Evolutionary conservation across 2,888 invertebrate species (phyloP), one percentile per base, ranked within the genome.

Genomic region (Biston stratarius): DNA sequence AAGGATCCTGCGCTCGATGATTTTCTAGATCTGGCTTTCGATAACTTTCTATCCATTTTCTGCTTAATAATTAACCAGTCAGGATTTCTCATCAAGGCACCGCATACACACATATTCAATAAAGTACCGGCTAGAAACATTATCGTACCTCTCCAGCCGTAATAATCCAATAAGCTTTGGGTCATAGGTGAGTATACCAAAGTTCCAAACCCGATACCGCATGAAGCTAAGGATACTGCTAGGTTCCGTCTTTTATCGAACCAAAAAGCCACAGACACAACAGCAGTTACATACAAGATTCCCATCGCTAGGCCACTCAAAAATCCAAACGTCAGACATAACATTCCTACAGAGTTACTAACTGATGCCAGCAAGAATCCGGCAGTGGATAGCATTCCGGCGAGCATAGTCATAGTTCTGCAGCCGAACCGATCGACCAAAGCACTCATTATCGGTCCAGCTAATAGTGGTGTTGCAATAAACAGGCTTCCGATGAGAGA

Each of bases 261-360:
- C 96, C 98, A 98, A 84, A 97, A 98, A 0, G 98, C 98, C 49
- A 98, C 97, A 49, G 97, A 97, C 0, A 98, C 98, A 5, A 98
- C 98, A 7, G 97, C 97, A 1, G 98, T 97, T 24, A 98, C 98
- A 84, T 98, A 98, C 76, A 97, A 96, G 67, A 97, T 91, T 12
- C 97, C 97, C 87, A 98, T 94, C 0, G 98, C 97, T 62, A 98
- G 84, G 0, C 98, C 98, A 53, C 97, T 96, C 53, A 98, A 92
- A 6, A 97, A 94, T 6, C 98, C 98, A 81, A 98, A 97, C 0
- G 97, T 98, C 72, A 98, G 81, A 87, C 96, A 97, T 79, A 98
- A 94, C 88, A 96, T 94, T 84, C 95, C 96, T 47, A 98, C 95
- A 24, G 96, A 96, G 74, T 96, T 95, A 76, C 96, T 95, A 56